Evolutionary conservation across 2,113 vertebrate genomes (phyloP), one percentile per base, ranked within the genome.

Genomic region (Xenopus laevis): DNA sequence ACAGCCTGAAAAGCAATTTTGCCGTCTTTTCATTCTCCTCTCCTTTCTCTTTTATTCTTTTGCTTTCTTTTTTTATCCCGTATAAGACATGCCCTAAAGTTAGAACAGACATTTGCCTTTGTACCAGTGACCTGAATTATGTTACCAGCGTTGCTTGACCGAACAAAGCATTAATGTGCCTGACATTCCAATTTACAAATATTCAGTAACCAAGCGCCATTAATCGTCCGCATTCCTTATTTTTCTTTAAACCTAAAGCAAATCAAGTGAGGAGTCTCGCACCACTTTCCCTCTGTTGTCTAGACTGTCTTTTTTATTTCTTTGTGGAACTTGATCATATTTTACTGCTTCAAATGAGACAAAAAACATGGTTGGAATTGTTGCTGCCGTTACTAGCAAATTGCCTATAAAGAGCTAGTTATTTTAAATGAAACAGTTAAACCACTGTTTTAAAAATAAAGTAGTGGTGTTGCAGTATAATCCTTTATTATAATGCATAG

Each of bases 1-100:
- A 98, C 93, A 95, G 95, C 82, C 90, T 94, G 90, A 92, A 94
- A 91, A 91, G 88, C 84, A 88, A 88, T 89, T 91, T 90, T 10
- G 59, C 62, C 75, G 76, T 69, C 81, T 59, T 71, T 79, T 78
- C 79, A 72, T 33, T 50, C 60, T 21, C 67, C 65, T 30, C 23
- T 27, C 23, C 23, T 27, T 27, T 27, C 40, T 69, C 58, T 63
- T 58, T 78, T 57, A 50, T 68, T 74, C 78, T 78, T 75, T n/a
- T 40, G 60, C 78, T 67, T 78, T 27, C 23, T 27, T 78, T 23
- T 72, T 81, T 71, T 79, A 40, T 40, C 33, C 33, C 33, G 55
- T 75, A 27, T 57, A 70, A 81, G 75, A 78, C 78, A 78, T 83
- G 71, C 59, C 65, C 79, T 73, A 83, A 76, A 84, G 86, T 83